Evolutionary conservation across 2,888 invertebrate genomes (phyloP).

Genomic region (Tipula unca): DNA sequence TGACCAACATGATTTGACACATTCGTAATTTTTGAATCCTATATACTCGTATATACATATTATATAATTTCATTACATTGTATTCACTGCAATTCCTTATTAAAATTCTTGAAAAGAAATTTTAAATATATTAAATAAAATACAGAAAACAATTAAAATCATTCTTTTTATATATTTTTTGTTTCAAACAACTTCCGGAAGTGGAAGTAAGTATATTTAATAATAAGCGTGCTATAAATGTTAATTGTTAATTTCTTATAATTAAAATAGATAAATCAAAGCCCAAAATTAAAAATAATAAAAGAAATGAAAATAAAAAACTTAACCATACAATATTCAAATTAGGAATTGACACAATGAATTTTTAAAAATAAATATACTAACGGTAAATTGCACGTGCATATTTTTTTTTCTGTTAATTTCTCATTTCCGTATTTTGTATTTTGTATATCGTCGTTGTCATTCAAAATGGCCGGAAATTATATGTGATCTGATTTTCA

Average conservation of each 20-base stretch:
- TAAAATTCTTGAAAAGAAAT: neutral
- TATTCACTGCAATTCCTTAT: neutral
- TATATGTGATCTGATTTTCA: neutral
- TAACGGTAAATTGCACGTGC: constrained; percentile 20
- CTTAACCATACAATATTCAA: neutral
- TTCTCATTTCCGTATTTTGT: neutral
- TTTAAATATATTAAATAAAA: neutral
- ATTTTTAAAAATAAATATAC: constrained; percentile 14
- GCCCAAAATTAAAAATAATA: neutral
- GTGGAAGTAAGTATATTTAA: constrained; percentile 1
- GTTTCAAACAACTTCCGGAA: neutral
- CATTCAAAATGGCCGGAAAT: neutral
- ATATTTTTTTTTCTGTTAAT: neutral
- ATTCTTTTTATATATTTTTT: neutral
- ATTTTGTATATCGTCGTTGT: neutral
- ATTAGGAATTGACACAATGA: constrained; percentile 15
- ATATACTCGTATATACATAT: too few relatives aligned
- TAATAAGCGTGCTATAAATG: neutral
- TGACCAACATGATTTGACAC: too few relatives aligned
- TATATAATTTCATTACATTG: neutral
- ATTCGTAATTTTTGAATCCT: too few relatives aligned
- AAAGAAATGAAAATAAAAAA: neutral
- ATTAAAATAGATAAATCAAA: neutral
- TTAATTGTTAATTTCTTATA: constrained; percentile 8
- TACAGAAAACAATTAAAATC: neutral